Evolutionary conservation across 2,888 invertebrate species (phyloP).

Genomic region (Hipparchia sbordonii): DNA sequence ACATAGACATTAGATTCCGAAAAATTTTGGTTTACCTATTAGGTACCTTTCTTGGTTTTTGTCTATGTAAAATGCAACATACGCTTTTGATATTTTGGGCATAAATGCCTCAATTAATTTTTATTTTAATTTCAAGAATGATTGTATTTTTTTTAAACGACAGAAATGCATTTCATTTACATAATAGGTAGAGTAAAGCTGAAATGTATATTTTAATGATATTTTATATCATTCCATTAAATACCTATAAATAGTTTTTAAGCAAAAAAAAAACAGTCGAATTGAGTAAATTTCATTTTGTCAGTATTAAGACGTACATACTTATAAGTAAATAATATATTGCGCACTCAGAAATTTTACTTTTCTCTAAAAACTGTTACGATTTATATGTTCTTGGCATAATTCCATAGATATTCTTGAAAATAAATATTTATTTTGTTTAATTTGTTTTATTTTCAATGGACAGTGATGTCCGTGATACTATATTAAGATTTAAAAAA

Average conservation of each 20-base stretch:
- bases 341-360: neutral
- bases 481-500: too few species aligned
- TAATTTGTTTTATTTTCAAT: neutral
- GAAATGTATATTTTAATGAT: neutral
- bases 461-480: neutral
- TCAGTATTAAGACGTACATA: neutral
- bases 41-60: too few species aligned
- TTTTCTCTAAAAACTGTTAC: neutral
- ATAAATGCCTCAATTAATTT: neutral
- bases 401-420: neutral
- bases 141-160: neutral
- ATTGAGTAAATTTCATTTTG: neutral
- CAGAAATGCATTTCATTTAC: neutral
- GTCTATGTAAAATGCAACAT: neutral
- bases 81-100: neutral
- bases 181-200: neutral
- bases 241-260: neutral
- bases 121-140: too few species aligned
- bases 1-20: too few species aligned
- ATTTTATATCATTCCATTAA: constrained; percentile 2
- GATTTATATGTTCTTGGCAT: neutral
- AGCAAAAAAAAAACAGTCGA: neutral
- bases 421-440: constrained; percentile 8
- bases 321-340: neutral
- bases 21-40: too few species aligned